Conservation (phyloP, 2,888 invertebrate species). For the Formica aserva region DNA sequence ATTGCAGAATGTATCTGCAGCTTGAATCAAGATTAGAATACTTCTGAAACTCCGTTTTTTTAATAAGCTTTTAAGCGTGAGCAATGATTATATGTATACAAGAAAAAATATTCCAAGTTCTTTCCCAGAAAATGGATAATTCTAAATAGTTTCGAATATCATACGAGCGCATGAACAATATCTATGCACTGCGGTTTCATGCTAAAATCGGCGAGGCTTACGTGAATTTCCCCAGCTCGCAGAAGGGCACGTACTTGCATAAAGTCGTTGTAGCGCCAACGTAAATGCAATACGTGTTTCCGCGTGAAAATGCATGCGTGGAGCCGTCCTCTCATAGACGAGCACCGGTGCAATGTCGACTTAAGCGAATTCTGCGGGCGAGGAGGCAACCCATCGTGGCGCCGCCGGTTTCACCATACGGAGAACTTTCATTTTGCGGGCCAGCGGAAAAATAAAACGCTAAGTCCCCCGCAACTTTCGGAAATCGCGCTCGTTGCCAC, state of each 20-base stretch:
- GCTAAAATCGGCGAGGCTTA: slow-evolving; percentile 21
- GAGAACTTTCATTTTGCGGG: slow-evolving; percentile 52
- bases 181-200: slow-evolving; percentile 22
- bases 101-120: background rate
- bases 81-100: background rate
- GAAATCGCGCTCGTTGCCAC: background rate
- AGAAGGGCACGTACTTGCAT: slow-evolving; percentile 65
- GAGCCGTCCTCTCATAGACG: slow-evolving; percentile 41
- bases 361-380: slow-evolving; percentile 64
- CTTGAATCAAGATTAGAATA: background rate
- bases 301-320: slow-evolving; percentile 65
- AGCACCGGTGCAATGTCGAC: slow-evolving; percentile 38
- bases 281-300: slow-evolving; percentile 74
- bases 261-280: slow-evolving; percentile 72
- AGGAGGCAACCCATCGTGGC: slow-evolving; percentile 31
- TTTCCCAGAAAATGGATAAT: background rate
- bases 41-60: background rate
- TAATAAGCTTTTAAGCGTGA: background rate
- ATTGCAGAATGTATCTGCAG: background rate
- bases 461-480: background rate
- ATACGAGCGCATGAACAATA: background rate
- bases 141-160: slow-evolving; percentile 6
- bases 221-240: slow-evolving; percentile 39
- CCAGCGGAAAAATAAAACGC: slow-evolving; percentile 17
- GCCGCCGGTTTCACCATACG: slow-evolving; percentile 45